These are phyloP conservation scores for Meles meles DNA, from an alignment of 2,113 vertebrate genomes.

Conservation along the genomic window DNA sequence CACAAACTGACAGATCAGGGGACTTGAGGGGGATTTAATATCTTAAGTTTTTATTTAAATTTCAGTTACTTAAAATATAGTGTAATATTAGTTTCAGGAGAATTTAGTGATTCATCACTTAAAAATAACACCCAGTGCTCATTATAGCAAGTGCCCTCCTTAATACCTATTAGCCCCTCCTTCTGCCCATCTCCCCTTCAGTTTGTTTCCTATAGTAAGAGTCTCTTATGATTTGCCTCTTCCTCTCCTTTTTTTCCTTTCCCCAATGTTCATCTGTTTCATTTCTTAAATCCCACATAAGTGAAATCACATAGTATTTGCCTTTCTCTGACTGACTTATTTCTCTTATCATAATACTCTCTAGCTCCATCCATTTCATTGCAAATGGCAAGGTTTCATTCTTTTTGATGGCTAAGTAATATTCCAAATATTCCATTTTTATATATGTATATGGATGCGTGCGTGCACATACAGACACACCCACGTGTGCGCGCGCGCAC, in stretches of 20 bases:
- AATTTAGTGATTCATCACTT: not conserved
- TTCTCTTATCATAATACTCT: too few relatives aligned
- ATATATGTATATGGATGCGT: too few relatives aligned
- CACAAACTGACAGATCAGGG: not conserved
- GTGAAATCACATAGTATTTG: too few relatives aligned
- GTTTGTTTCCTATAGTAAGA: not conserved
- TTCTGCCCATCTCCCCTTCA: not conserved
- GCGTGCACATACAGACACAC: too few relatives aligned
- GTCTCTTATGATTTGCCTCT: not conserved
- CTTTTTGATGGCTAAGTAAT: too few relatives aligned
- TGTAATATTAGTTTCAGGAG: not conserved
- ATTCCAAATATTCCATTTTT: too few relatives aligned
- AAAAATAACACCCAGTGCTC: not conserved
- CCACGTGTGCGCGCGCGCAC: too few relatives aligned
- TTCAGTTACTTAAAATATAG: not conserved
- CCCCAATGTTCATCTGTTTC: not conserved
- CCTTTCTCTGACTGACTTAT: too few relatives aligned
- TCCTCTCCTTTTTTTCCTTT: not conserved
- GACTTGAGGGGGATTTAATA: too few relatives aligned
- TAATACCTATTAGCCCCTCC: not conserved
- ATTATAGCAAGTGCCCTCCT: not conserved
- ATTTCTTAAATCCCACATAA: not conserved
- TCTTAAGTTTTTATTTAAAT: not conserved
- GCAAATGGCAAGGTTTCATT: too few relatives aligned
- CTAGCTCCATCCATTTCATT: too few relatives aligned